Conservation (phyloP, 2,797 vertebrate species). For the Dendrocincla tyrannina region DNA sequence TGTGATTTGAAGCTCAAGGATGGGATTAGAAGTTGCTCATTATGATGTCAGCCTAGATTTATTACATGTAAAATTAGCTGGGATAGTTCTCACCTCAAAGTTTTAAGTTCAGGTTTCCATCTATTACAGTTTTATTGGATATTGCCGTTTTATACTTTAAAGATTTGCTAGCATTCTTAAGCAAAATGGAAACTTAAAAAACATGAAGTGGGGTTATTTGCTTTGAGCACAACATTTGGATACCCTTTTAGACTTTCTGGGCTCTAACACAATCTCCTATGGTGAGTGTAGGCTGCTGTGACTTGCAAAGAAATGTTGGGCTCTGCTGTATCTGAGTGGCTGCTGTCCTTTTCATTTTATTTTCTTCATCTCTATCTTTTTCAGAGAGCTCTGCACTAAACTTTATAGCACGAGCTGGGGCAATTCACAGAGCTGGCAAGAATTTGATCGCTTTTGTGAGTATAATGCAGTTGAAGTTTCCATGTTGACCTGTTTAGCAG, state of each 20-base stretch:
- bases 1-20: not conserved
- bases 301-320: not conserved
- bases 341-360: not conserved
- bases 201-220: not conserved
- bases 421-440: slow-evolving; percentile 94
- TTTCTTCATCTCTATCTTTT: not conserved
- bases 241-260: not conserved
- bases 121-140: not conserved
- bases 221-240: not conserved
- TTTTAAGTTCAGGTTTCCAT: not conserved
- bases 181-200: not conserved
- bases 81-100: not conserved
- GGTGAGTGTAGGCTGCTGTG: not conserved
- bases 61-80: not conserved
- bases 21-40: not conserved
- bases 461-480: slow-evolving; percentile 92
- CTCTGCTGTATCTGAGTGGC: not conserved
- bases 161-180: not conserved
- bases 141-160: not conserved
- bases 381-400: slow-evolving; percentile 93
- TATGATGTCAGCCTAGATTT: not conserved
- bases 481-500: slow-evolving; percentile 95
- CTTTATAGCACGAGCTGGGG: slow-evolving; percentile 97
- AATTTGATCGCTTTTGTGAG: slow-evolving; percentile 95
- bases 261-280: not conserved